phyloP scores from a whole-genome alignment of 2,113 vertebrate species.

The Nymphicus hollandicus region DNA sequence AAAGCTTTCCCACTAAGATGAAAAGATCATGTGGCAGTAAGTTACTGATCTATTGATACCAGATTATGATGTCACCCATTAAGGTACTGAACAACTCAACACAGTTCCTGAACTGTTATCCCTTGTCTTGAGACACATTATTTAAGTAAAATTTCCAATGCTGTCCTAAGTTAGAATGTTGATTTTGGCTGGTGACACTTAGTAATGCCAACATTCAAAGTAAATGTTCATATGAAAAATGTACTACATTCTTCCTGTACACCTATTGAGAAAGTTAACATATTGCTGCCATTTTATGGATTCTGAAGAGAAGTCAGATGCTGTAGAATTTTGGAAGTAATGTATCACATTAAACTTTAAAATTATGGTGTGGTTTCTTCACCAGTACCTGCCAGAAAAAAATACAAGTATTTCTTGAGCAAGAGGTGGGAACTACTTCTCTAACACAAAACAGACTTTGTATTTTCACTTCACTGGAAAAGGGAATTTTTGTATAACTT shows the following conservation, averaged over 20 bases:
- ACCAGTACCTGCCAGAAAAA: not conserved
- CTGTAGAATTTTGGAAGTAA: not conserved
- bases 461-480: constrained; percentile 19
- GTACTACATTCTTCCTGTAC: not conserved
- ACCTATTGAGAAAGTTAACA: not conserved
- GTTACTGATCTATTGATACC: not conserved
- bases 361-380: not conserved
- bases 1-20: not conserved
- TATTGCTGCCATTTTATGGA: not conserved
- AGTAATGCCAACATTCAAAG: not conserved
- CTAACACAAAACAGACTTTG: not conserved
- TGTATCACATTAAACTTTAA: not conserved
- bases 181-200: not conserved
- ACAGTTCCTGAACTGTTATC: not conserved
- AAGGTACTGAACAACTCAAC: not conserved
- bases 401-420: not conserved
- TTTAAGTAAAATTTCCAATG: not conserved
- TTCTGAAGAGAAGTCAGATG: not conserved
- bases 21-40: not conserved
- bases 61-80: not conserved
- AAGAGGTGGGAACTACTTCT: not conserved
- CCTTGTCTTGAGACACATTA: not conserved
- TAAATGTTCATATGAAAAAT: not conserved
- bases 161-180: not conserved
- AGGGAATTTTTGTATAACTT: not conserved